Evolutionary conservation across 2,888 invertebrate species (phyloP).

Genomic region (Lasius fuliginosus): DNA sequence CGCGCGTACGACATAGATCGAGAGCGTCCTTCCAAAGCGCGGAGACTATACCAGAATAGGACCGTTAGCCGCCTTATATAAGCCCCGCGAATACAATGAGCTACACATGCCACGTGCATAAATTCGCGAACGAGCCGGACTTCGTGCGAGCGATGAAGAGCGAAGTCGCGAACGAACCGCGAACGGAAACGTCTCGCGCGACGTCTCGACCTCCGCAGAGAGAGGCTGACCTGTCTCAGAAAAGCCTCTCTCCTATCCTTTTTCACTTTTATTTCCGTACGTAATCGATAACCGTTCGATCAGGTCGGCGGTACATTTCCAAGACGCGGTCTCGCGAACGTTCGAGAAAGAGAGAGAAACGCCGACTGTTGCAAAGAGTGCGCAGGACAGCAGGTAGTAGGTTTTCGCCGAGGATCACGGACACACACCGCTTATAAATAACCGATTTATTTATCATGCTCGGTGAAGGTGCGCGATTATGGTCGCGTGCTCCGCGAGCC

Average conservation of each 20-base stretch:
- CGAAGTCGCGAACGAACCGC: neutral
- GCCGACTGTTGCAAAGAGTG: conserved; percentile 31
- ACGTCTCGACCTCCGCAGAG: conserved; percentile 20
- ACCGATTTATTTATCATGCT: conserved; percentile 67
- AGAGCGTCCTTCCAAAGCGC: conserved; percentile 17
- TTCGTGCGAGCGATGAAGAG: neutral
- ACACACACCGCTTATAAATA: conserved; percentile 65
- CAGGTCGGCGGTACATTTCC: conserved; percentile 71
- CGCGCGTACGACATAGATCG: conserved; percentile 16
- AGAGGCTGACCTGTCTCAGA: conserved; percentile 50
- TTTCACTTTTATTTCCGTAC: conserved; percentile 73
- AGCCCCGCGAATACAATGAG: conserved; percentile 45
- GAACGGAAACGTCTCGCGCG: conserved; percentile 13
- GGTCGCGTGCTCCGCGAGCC: conserved; percentile 15
- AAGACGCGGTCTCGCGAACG: conserved; percentile 63
- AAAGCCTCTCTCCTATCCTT: conserved; percentile 60
- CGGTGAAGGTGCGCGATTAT: conserved; percentile 47
- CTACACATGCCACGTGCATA: neutral
- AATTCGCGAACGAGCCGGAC: conserved; percentile 23
- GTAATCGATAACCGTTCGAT: conserved; percentile 76
- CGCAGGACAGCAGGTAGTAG: conserved; percentile 44
- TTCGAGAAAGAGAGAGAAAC: conserved; percentile 13
- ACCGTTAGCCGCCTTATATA: conserved; percentile 48
- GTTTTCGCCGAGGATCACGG: conserved; percentile 62
- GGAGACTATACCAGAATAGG: conserved; percentile 46